Base-by-base conservation (phyloP, 2,797 vertebrate species). In the Cynopterus sphinx region DNA sequence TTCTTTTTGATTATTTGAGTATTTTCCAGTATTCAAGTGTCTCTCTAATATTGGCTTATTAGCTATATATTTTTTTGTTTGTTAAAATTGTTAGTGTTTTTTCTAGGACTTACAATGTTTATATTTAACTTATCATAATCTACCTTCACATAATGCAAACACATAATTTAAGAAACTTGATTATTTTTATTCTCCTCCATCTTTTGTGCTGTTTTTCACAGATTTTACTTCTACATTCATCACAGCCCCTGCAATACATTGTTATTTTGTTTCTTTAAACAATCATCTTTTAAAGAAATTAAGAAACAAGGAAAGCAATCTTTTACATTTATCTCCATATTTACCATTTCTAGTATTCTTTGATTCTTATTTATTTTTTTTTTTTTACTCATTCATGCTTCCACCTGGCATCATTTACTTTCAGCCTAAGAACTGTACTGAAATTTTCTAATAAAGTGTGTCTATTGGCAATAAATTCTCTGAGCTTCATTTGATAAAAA, bases 141-240 rank as follows among this genome's bases (percentile, higher is more conserved):
- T 88, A 43, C 36, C 28, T 87, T 93, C 41, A 92, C 88, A 83
- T 41, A 79, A 63, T 74, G n/a, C 39, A 83, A 94, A 75, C 26
- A 67, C 36, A 36, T 75, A 74, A 88, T 19, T 93, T 67, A 39
- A 75, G 59, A 89, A 74, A 65, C 41, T 53, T 9, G 8, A 55
- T 17, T 65, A 49, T 88, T 87, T 93, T 87, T 39, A 82, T 46
- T 88, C 10, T 16, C 5, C 13, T 89, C 24, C n/a, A 49, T 82
- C 43, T 10, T 88, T 83, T 74, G 46, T 74, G 39, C 31, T 67
- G 0, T 31, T 77, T 11, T 85, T 85, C 53, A 81, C 12, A 10
- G 5, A 67, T 89, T 49, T 92, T 68, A 67, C 24, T 4, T 88
- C 49, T 46, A 46, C 49, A 46, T 74, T 81, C 24, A 88, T 82